Evolutionary conservation across 1,140 invertebrate species (phyloP).

Genomic region (Trichonephila clavata): DNA sequence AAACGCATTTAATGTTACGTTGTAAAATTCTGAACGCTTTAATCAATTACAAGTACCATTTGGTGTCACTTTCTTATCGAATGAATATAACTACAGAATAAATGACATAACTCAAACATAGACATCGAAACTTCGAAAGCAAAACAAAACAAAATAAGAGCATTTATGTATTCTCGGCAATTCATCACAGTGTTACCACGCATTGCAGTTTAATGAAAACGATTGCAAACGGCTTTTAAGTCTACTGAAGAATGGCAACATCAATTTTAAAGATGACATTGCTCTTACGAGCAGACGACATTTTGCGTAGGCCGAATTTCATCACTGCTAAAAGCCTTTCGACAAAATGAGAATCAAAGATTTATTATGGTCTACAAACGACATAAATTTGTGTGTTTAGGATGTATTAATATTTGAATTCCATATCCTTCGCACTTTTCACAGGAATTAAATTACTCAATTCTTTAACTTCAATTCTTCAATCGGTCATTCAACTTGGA

Average conservation of each 20-base stretch:
- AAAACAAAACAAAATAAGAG: neutral
- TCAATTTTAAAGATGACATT: conserved; percentile 66
- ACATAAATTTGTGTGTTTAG: conserved; percentile 51
- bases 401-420: conserved; percentile 42
- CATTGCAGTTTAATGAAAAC: conserved; percentile 20
- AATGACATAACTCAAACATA: conserved; percentile 8
- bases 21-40: neutral
- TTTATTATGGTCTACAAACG: conserved; percentile 31
- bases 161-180: neutral
- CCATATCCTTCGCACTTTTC: neutral
- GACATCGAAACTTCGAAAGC: neutral
- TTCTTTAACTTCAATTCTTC: neutral
- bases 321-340: conserved; percentile 69
- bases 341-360: conserved; percentile 38
- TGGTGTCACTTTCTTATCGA: neutral
- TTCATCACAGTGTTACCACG: conserved; percentile 13
- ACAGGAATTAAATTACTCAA: neutral
- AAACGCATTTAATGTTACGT: too few relatives aligned
- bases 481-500: neutral
- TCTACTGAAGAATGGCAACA: conserved; percentile 35
- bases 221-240: conserved; percentile 40
- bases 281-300: conserved; percentile 37
- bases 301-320: conserved; percentile 60
- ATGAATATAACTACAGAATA: neutral
- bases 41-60: neutral